phyloP scores from a whole-genome alignment of 2,888 invertebrate species.

The Phalera bucephala region DNA sequence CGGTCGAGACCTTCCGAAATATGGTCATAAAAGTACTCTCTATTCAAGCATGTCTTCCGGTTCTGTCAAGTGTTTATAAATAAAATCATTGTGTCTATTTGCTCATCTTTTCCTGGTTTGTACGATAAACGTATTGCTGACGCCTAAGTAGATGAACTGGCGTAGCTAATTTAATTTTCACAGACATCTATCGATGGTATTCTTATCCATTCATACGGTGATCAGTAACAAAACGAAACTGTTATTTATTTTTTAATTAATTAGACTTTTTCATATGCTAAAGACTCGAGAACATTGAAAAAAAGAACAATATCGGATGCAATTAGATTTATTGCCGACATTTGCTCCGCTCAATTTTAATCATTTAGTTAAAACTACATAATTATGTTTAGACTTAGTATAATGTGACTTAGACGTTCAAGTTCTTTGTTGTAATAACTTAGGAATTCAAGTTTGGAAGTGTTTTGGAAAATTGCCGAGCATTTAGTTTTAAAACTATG shows the following conservation, averaged over 20 bases:
- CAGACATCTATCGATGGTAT: slow-evolving; percentile 21
- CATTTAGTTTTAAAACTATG: background rate
- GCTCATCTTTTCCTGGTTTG: background rate
- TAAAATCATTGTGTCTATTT: too few species aligned
- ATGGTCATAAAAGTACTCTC: too few species aligned
- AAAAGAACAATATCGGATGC: slow-evolving; percentile 9
- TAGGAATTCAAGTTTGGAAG: background rate
- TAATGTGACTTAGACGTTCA: background rate
- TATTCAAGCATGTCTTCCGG: too few species aligned
- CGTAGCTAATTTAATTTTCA: slow-evolving; percentile 24
- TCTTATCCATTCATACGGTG: slow-evolving; percentile 7
- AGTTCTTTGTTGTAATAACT: background rate
- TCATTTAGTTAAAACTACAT: background rate
- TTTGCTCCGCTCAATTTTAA: too few species aligned
- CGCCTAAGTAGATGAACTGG: slow-evolving; percentile 6
- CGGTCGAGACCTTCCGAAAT: too few species aligned
- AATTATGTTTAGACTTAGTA: background rate
- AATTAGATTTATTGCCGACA: slow-evolving; percentile 5
- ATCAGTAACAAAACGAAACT: slow-evolving; percentile 13
- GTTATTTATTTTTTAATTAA: slow-evolving; percentile 18
- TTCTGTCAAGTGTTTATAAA: too few species aligned
- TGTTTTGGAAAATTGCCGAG: background rate
- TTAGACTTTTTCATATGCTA: slow-evolving; percentile 26
- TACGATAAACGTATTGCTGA: background rate
- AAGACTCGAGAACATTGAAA: slow-evolving; percentile 13